A percentile compares a stretch with the other conserved stretches of the same genome.
Evolutionary conservation across 2,797 vertebrate species (phyloP).

Genomic region (Apodemus agrarius): DNA sequence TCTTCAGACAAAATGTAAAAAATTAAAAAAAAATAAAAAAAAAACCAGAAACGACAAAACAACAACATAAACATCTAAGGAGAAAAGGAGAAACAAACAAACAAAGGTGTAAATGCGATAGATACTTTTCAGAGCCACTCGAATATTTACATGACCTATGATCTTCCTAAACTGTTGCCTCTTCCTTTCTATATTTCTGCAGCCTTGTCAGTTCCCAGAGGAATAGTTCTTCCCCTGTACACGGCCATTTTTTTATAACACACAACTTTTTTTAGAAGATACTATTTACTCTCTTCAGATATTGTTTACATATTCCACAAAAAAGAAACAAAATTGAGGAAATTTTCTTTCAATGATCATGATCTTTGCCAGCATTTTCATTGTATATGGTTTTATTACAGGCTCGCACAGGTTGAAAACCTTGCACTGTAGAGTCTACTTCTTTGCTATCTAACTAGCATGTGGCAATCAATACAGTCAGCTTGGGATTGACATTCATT

Average conservation of each 20-base stretch:
- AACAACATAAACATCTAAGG: background rate
- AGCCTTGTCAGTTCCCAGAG: background rate
- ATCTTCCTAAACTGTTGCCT: background rate
- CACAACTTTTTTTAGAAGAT: background rate
- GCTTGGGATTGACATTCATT: background rate
- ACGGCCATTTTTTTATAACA: slow-evolving; percentile 23
- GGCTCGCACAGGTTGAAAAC: background rate
- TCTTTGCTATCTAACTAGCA: background rate
- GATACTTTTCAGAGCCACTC: accelerated
- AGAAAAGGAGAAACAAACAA: background rate
- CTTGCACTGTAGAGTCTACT: background rate
- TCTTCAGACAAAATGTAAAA: background rate
- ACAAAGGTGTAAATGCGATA: background rate
- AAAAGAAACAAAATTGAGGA: slow-evolving; percentile 25
- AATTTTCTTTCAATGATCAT: background rate
- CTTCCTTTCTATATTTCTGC: background rate
- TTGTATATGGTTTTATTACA: background rate
- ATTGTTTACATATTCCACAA: background rate
- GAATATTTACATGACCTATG: background rate
- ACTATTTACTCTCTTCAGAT: background rate
- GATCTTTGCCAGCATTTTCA: background rate
- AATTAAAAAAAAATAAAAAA: too few species aligned
- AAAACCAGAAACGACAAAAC: too few species aligned
- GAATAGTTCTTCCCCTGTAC: background rate
- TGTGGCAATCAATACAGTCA: background rate